phyloP scores from a whole-genome alignment of 2,888 invertebrate species.

The Trisateles emortualis region DNA sequence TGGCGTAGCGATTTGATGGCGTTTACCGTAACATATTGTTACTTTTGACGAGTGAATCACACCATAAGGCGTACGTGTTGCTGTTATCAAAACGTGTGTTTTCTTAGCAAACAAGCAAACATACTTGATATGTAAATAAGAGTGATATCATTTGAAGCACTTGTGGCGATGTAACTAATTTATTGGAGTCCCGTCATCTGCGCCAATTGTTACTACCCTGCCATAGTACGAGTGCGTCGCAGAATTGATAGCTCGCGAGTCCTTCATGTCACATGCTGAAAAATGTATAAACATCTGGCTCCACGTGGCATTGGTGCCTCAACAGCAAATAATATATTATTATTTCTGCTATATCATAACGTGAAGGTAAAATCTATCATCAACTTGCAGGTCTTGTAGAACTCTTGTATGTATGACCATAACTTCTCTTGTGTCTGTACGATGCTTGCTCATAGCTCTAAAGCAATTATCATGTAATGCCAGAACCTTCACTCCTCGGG shows the following conservation, averaged over 20 bases:
- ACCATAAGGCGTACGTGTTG: no score
- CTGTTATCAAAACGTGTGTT: conserved; percentile 24
- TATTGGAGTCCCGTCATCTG: conserved; percentile 29
- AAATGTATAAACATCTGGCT: neutral
- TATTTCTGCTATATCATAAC: no score
- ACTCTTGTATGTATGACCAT: neutral
- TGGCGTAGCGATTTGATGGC: conserved; percentile 31
- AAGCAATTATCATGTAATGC: neutral
- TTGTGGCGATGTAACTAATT: conserved; percentile 35
- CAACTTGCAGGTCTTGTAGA: no score
- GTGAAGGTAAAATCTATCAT: no score
- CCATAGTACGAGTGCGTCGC: conserved; percentile 6
- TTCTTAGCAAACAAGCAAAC: conserved; percentile 39
- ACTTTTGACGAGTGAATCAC: conserved; percentile 39
- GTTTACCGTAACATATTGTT: conserved; percentile 22
- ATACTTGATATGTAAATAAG: conserved; percentile 35
- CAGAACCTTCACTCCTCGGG: neutral
- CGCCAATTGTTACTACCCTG: conserved; percentile 20
- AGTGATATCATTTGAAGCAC: conserved; percentile 49
- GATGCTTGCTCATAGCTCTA: neutral
- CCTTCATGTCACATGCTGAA: conserved; percentile 10
- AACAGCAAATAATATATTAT: no score
- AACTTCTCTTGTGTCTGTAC: neutral
- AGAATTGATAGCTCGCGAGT: conserved; percentile 13
- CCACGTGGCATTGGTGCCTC: no score